Percentiles rank a stretch among this genome's conserved stretches.
These are phyloP conservation scores for Carlito syrichta DNA, from an alignment of 2,113 vertebrate genomes.

Conservation along the genomic window DNA sequence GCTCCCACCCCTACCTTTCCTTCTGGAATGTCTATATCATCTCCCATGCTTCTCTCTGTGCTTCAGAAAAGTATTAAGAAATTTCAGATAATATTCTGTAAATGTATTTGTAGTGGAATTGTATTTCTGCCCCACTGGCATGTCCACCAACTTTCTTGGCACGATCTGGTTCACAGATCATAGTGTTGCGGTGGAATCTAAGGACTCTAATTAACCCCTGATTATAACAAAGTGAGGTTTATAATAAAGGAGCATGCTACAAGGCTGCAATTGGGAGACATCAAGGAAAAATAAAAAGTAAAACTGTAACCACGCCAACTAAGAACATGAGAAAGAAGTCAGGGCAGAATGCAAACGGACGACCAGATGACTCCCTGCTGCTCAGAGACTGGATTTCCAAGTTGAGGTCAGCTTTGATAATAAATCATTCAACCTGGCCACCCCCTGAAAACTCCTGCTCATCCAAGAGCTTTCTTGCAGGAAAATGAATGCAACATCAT, in stretches of 20 bases:
- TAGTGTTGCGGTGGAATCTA: not conserved
- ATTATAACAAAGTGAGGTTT: slow-evolving; percentile 34
- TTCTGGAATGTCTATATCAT: not conserved
- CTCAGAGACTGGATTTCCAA: not conserved
- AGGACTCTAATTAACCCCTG: slow-evolving; percentile 50
- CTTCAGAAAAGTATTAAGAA: slow-evolving; percentile 42
- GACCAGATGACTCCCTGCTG: not conserved
- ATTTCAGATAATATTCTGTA: not conserved
- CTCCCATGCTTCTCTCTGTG: not conserved
- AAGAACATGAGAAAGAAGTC: not conserved
- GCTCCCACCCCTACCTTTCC: not conserved
- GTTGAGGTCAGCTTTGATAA: not conserved
- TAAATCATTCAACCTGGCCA: not conserved
- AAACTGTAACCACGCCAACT: not conserved
- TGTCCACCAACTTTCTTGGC: not conserved
- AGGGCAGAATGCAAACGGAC: not conserved
- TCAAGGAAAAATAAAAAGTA: not conserved
- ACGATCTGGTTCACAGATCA: not conserved
- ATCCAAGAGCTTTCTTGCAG: not conserved
- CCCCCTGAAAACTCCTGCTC: not conserved
- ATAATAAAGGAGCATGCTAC: not conserved
- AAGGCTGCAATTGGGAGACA: not conserved
- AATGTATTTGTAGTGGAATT: not conserved
- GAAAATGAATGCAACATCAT: not conserved
- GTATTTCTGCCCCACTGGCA: not conserved